A percentile compares a stretch with the other conserved stretches of the same genome.
Conservation (phyloP, 2,797 vertebrate species). For the Tiaroga cobitis region DNA sequence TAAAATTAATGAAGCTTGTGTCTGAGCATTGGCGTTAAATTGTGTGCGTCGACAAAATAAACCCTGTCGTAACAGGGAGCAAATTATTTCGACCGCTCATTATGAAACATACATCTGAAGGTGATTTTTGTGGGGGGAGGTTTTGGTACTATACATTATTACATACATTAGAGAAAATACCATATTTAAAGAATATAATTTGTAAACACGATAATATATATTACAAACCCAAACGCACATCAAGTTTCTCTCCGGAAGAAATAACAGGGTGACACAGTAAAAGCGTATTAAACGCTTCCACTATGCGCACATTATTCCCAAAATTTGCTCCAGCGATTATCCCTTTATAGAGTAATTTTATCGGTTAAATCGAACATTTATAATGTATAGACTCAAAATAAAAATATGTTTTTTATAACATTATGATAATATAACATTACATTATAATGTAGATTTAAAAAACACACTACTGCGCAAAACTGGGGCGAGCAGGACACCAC, state of each 20-base stretch:
- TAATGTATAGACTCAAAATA: not conserved
- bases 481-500: not conserved
- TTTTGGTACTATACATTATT: not conserved
- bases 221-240: not conserved
- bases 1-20: not conserved
- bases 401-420: no score
- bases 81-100: not conserved
- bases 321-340: not conserved
- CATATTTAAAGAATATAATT: no score
- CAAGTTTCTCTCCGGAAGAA: constrained; percentile 37
- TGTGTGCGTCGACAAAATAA: constrained; percentile 44
- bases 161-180: not conserved
- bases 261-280: constrained; percentile 1
- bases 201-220: not conserved
- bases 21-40: not conserved
- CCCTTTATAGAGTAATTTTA: not conserved
- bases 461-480: constrained; percentile 2
- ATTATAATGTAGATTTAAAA: not conserved
- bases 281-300: not conserved
- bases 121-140: not conserved
- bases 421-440: not conserved
- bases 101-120: not conserved
- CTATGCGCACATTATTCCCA: constrained; percentile 20
- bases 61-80: constrained; percentile 2
- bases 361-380: not conserved